phyloP scores from a whole-genome alignment of 2,113 vertebrate species.

The Brachyistius frenatus region DNA sequence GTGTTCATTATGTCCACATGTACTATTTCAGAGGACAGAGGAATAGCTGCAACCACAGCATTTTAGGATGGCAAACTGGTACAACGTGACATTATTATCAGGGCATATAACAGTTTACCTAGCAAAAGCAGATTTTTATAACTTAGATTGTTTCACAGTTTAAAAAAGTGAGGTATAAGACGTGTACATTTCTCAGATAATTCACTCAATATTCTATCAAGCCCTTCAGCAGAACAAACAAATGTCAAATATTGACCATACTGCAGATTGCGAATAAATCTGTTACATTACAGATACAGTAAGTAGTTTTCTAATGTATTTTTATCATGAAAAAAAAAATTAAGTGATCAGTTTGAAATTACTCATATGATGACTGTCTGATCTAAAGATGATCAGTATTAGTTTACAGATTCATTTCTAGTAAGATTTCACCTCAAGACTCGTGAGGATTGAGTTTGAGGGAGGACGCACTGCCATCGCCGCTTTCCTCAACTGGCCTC shows the following conservation, averaged over 20 bases:
- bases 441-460: constrained; percentile 58
- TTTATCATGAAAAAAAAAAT: constrained; percentile 3
- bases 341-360: neutral
- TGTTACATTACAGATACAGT: constrained; percentile 30
- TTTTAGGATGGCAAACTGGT: no score
- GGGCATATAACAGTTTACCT: neutral
- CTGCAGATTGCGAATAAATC: constrained; percentile 12
- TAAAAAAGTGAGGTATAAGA: constrained; percentile 12
- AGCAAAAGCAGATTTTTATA: neutral
- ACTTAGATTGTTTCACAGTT: constrained; percentile 15
- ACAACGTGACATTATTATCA: neutral
- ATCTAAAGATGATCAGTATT: constrained; percentile 29
- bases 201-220: constrained; percentile 7
- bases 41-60: no score
- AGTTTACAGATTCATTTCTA: neutral
- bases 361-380: neutral
- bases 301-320: constrained; percentile 5
- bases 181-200: neutral
- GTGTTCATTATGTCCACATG: no score
- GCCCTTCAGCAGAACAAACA: constrained; percentile 24
- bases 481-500: constrained; percentile 81
- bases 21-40: no score
- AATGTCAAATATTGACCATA: constrained; percentile 60
- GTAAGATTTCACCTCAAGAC: constrained; percentile 38
- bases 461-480: constrained; percentile 61